Conservation (phyloP, 2,113 vertebrate species). For the Castor canadensis region DNA sequence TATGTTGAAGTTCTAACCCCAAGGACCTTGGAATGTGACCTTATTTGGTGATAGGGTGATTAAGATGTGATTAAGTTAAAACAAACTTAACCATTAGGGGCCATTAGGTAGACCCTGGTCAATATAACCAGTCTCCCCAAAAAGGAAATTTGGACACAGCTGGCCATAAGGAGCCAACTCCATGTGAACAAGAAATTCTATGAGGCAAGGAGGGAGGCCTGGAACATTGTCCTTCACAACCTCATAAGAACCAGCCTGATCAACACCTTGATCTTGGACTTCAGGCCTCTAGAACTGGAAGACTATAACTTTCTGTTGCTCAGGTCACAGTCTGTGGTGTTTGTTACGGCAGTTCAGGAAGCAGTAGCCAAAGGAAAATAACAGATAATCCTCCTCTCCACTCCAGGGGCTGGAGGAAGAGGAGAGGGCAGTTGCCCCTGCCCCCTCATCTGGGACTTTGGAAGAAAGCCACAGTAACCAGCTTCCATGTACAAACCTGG, state of each 20-base stretch:
- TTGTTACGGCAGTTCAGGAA: background rate
- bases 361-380: background rate
- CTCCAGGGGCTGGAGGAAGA: background rate
- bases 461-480: background rate
- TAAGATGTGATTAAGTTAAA: background rate
- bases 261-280: no score
- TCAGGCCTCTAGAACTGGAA: background rate
- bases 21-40: background rate
- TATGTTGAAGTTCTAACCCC: background rate
- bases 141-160: background rate
- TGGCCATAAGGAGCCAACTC: background rate
- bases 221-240: background rate
- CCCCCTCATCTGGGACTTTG: background rate
- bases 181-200: accelerated
- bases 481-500: background rate
- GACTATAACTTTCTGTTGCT: no score
- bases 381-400: background rate
- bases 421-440: no score
- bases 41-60: background rate
- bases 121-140: background rate
- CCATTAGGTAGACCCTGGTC: background rate
- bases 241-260: background rate
- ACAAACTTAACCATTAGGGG: no score
- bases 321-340: background rate
- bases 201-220: background rate